phyloP scores from a whole-genome alignment of 2,797 vertebrate genomes.

The Ibycter americanus region DNA sequence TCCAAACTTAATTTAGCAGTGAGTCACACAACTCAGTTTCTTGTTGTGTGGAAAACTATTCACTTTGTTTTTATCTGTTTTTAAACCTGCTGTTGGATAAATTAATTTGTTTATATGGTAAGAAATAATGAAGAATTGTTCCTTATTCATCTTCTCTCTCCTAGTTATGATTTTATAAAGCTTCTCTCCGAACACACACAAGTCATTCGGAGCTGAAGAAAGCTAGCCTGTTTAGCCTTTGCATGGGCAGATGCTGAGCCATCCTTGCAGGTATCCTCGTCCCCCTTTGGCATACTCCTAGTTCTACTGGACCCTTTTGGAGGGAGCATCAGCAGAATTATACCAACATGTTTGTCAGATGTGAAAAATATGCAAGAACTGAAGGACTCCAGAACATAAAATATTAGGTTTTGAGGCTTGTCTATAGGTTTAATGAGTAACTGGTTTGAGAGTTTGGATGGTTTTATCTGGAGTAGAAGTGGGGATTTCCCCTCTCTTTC shows the following conservation, averaged over 20 bases:
- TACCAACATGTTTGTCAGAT: neutral
- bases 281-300: neutral
- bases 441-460: neutral
- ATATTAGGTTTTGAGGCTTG: neutral
- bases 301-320: neutral
- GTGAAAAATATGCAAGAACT: neutral
- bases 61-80: neutral
- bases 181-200: neutral
- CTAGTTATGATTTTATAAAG: neutral
- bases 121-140: neutral
- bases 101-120: neutral
- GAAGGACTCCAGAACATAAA: neutral
- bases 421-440: neutral
- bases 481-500: neutral
- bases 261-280: neutral
- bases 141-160: neutral
- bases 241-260: neutral
- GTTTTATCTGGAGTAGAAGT: neutral
- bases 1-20: constrained; percentile 6
- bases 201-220: neutral
- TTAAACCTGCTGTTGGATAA: neutral
- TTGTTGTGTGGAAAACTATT: constrained; percentile 9
- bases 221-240: neutral
- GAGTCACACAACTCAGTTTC: neutral
- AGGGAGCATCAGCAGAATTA: neutral